A percentile compares a stretch with the other conserved stretches of the same genome.
phyloP scores from a whole-genome alignment of 2,888 invertebrate genomes.

The Agonopterix heracliana region DNA sequence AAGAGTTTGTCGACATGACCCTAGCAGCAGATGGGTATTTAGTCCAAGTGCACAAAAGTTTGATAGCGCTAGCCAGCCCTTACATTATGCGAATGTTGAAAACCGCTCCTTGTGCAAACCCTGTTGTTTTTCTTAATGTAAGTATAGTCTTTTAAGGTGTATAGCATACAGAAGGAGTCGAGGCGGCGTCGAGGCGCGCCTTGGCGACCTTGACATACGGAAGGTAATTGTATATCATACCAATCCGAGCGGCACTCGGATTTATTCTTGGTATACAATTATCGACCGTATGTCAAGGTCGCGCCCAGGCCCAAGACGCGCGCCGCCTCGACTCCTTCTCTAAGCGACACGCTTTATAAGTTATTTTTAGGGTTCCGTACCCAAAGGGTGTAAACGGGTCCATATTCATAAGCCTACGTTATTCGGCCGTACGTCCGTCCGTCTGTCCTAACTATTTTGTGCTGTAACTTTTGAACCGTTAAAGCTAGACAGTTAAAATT shows the following conservation, averaged over 20 bases:
- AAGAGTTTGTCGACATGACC: slow-evolving; percentile 68
- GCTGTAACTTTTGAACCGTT: too few species aligned
- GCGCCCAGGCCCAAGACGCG: too few species aligned
- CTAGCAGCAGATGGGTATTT: slow-evolving; percentile 53
- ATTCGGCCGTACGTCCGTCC: too few species aligned
- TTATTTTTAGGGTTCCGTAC: background rate
- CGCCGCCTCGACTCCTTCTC: too few species aligned
- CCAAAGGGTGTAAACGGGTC: background rate
- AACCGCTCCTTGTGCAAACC: slow-evolving; percentile 41
- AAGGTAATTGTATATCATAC: too few species aligned
- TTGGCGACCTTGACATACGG: too few species aligned
- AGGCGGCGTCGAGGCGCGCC: too few species aligned
- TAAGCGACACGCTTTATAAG: too few species aligned
- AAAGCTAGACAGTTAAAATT: too few species aligned
- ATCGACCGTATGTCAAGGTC: background rate
- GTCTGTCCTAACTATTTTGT: too few species aligned
- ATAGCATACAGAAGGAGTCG: too few species aligned
- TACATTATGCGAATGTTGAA: slow-evolving; percentile 49
- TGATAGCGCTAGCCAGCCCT: slow-evolving; percentile 57
- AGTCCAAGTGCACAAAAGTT: slow-evolving; percentile 56
- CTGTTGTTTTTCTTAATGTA: slow-evolving; percentile 56
- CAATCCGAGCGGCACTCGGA: too few species aligned
- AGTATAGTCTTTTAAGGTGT: slow-evolving; percentile 22
- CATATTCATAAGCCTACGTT: background rate
- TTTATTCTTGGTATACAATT: background rate